phyloP scores from a whole-genome alignment of 2,797 vertebrate species.

The Sebastes itinus region DNA sequence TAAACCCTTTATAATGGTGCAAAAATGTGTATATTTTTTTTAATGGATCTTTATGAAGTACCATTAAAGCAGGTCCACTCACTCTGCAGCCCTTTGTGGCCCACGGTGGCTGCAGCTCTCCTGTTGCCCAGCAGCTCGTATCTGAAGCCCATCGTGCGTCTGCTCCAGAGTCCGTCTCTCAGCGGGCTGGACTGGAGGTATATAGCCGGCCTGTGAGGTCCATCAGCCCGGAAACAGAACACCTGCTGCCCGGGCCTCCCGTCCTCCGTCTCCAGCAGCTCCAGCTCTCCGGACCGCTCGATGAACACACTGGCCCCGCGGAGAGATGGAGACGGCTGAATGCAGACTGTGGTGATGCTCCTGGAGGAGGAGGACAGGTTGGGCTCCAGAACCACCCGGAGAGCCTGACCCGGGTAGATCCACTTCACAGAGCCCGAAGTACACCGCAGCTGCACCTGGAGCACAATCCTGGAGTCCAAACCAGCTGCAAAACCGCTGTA shows the following conservation, averaged over 20 bases:
- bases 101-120: slow-evolving; percentile 43
- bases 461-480: slow-evolving; percentile 70
- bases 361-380: slow-evolving; percentile 65
- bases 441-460: slow-evolving; percentile 85
- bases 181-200: slow-evolving; percentile 84
- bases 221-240: slow-evolving; percentile 79
- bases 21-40: background rate
- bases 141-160: slow-evolving; percentile 80
- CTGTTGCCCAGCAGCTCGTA: slow-evolving; percentile 82
- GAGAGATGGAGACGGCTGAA: slow-evolving; percentile 77
- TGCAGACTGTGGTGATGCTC: slow-evolving; percentile 69
- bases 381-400: slow-evolving; percentile 83
- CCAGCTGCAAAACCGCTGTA: slow-evolving; percentile 78
- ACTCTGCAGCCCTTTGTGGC: slow-evolving; percentile 66
- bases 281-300: slow-evolving; percentile 76
- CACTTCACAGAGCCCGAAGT: slow-evolving; percentile 82
- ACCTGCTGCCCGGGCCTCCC: slow-evolving; percentile 57
- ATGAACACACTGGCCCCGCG: slow-evolving; percentile 80
- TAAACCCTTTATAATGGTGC: background rate
- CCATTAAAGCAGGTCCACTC: slow-evolving; percentile 8
- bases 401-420: slow-evolving; percentile 81
- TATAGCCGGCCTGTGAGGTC: slow-evolving; percentile 66
- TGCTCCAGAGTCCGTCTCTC: slow-evolving; percentile 63
- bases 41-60: background rate
- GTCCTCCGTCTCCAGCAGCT: slow-evolving; percentile 71